Percentiles rank a stretch among this genome's conserved stretches.
These are phyloP conservation scores for Egretta garzetta DNA, from an alignment of 2,113 vertebrate species.

Conservation along the genomic window DNA sequence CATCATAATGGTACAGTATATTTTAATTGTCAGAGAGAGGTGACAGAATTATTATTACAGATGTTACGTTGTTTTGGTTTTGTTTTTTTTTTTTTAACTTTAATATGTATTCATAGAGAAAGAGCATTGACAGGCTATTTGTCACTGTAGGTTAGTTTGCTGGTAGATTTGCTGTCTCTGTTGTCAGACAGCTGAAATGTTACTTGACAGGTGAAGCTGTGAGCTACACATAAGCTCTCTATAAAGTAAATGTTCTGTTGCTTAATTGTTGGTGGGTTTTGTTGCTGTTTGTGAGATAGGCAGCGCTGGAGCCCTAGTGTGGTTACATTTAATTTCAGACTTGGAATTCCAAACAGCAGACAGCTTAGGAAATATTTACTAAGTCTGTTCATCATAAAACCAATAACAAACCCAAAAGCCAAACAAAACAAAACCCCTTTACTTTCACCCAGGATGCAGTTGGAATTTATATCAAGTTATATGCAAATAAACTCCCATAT, in stretches of 20 bases:
- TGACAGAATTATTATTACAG: conserved; percentile 9
- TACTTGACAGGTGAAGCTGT: conserved; percentile 2
- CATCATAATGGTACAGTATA: conserved; percentile 89
- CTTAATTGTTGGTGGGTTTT: not conserved
- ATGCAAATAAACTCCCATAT: not conserved
- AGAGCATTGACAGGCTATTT: not conserved
- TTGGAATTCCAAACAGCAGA: conserved; percentile 34
- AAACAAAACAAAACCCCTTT: not conserved
- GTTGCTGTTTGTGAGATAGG: not conserved
- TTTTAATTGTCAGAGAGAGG: not conserved
- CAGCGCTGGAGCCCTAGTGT: not conserved
- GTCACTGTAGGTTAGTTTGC: not conserved
- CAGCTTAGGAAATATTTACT: conserved; percentile 30
- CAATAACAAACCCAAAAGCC: not conserved
- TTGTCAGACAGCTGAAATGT: not conserved
- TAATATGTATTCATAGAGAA: not conserved
- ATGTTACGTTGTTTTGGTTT: too few species aligned
- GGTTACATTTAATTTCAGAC: conserved; percentile 31
- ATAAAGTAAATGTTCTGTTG: not conserved
- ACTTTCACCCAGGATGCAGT: not conserved
- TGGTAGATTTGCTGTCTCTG: not conserved
- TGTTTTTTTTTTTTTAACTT: not conserved
- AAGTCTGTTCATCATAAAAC: conserved; percentile 6
- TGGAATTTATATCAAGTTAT: not conserved
- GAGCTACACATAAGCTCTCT: not conserved